Evolutionary conservation across 2,888 invertebrate genomes (phyloP).

Genomic region (Calameuta filiformis): DNA sequence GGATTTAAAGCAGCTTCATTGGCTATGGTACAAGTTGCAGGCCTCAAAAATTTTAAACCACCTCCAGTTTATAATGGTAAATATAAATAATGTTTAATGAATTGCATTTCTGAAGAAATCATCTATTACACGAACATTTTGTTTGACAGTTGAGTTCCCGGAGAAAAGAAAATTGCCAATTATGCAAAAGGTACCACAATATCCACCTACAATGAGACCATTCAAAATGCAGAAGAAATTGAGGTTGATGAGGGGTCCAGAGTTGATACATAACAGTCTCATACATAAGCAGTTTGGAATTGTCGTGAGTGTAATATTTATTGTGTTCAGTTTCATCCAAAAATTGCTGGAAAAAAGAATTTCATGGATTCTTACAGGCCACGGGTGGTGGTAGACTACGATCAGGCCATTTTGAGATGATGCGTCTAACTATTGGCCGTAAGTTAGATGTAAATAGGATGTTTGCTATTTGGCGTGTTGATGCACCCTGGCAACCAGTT

Average conservation of each 20-base stretch:
- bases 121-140: slow-evolving; percentile 12
- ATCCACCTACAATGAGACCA: slow-evolving; percentile 74
- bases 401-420: slow-evolving; percentile 88
- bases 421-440: slow-evolving; percentile 80
- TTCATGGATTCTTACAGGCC: slow-evolving; percentile 71
- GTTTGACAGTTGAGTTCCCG: slow-evolving; percentile 69
- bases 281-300: slow-evolving; percentile 94
- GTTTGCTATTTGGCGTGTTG: slow-evolving; percentile 96
- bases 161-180: slow-evolving; percentile 78
- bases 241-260: slow-evolving; percentile 91
- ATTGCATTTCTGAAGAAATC: slow-evolving; percentile 9
- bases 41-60: slow-evolving; percentile 77
- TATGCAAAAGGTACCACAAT: slow-evolving; percentile 79
- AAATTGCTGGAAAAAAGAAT: background rate
- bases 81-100: slow-evolving; percentile 40
- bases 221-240: slow-evolving; percentile 89
- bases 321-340: slow-evolving; percentile 10
- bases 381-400: slow-evolving; percentile 84
- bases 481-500: slow-evolving; percentile 95
- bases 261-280: slow-evolving; percentile 84
- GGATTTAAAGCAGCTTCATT: slow-evolving; percentile 5
- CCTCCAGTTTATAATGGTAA: slow-evolving; percentile 78
- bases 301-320: slow-evolving; percentile 73
- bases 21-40: slow-evolving; percentile 62
- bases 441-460: slow-evolving; percentile 83